These are phyloP conservation scores for Lophura nycthemera DNA, from an alignment of 2,113 vertebrate genomes.

Conservation along the genomic window DNA sequence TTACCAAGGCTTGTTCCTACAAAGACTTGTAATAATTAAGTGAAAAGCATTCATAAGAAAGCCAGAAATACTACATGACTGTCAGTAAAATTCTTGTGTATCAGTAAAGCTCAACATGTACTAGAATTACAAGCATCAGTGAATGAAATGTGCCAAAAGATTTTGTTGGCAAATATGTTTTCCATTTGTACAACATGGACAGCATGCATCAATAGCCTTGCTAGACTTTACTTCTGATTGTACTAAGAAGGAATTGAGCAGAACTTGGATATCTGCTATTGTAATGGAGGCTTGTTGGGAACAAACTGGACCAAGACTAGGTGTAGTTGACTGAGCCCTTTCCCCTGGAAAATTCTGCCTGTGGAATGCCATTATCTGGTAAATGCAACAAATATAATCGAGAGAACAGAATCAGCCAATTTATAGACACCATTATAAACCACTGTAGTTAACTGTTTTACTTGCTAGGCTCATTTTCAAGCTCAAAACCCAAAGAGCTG, in stretches of 20 bases:
- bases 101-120: neutral
- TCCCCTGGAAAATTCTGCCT: neutral
- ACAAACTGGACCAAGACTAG: neutral
- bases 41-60: neutral
- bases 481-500: neutral
- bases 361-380: neutral
- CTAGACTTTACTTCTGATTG: rapidly evolving
- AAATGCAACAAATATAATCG: neutral
- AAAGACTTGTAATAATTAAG: neutral
- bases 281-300: neutral
- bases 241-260: neutral
- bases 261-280: neutral
- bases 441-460: neutral
- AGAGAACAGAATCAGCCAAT: neutral
- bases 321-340: neutral
- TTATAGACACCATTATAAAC: neutral
- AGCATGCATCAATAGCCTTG: neutral
- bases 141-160: neutral
- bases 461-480: neutral
- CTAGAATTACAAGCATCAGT: neutral
- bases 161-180: neutral
- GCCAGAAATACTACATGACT: neutral
- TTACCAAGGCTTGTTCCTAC: neutral
- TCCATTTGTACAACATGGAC: neutral
- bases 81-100: neutral